Conservation (phyloP, 2,113 vertebrate species). For the Pollachius pollachius region DNA sequence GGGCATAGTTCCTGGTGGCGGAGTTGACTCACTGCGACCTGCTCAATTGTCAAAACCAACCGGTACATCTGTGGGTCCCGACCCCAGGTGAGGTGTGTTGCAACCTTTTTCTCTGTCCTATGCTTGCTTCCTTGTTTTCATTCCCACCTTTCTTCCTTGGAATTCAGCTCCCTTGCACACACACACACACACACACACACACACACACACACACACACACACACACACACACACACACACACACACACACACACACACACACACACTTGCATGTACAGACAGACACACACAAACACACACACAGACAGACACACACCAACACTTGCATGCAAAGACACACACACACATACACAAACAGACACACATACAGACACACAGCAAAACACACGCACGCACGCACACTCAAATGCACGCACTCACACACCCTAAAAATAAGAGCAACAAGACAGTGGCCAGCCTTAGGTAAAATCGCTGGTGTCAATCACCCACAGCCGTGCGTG, state of each 20-base stretch:
- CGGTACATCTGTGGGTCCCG: too few relatives aligned
- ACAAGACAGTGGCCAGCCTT: constrained; percentile 22
- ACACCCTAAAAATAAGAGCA: constrained; percentile 24
- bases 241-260: neutral
- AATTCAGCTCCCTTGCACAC: constrained; percentile 27
- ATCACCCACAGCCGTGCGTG: constrained; percentile 57
- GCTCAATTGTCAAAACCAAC: constrained; percentile 58
- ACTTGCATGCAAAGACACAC: too few relatives aligned
- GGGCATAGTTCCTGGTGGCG: constrained; percentile 65
- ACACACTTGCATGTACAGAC: neutral
- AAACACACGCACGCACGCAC: constrained; percentile 19
- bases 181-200: constrained; percentile 26
- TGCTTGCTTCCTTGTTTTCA: too few relatives aligned
- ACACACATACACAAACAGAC: too few relatives aligned
- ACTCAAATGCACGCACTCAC: constrained; percentile 26
- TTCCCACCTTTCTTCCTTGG: neutral
- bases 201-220: neutral
- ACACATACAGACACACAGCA: too few relatives aligned
- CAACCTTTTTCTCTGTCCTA: too few relatives aligned
- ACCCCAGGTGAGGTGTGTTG: too few relatives aligned
- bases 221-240: neutral
- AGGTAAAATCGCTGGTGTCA: constrained; percentile 52
- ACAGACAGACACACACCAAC: too few relatives aligned
- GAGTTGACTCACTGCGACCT: constrained; percentile 61
- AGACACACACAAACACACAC: too few relatives aligned